Conservation (phyloP, 2,888 invertebrate genomes). For the Piscicola geometra region DNA sequence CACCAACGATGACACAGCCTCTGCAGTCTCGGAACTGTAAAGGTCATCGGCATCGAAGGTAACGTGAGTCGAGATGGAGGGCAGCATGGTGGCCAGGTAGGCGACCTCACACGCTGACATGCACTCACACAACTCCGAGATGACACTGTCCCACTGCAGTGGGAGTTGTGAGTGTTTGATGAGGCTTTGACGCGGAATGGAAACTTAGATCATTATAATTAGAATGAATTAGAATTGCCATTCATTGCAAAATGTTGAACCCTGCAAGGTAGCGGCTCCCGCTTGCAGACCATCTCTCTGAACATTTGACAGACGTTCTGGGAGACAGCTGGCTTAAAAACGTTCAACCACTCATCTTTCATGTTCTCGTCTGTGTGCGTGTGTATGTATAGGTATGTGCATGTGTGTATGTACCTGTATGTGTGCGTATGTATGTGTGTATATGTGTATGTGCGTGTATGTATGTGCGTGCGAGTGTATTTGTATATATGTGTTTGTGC, state of each 20-base stretch:
- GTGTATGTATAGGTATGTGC: constrained; percentile 5
- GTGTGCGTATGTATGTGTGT: constrained; percentile 11
- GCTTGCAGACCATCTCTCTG: not conserved
- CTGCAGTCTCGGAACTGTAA: not conserved
- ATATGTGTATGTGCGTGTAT: constrained; percentile 10
- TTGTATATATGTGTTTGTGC: not conserved
- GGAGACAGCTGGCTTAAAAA: not conserved
- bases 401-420: constrained; percentile 5
- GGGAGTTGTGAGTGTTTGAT: too few relatives aligned
- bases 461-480: constrained; percentile 1
- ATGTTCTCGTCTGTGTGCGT: not conserved
- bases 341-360: not conserved
- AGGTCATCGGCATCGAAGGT: constrained; percentile 1
- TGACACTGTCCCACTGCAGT: not conserved
- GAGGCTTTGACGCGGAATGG: too few relatives aligned
- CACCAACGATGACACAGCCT: not conserved
- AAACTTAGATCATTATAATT: too few relatives aligned
- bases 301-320: not conserved
- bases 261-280: too few relatives aligned
- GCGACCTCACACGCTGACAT: not conserved
- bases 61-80: not conserved
- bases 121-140: not conserved
- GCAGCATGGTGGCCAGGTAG: not conserved
- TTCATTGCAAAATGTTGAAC: too few relatives aligned
- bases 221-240: too few relatives aligned